A percentile compares a stretch with the other conserved stretches of the same genome.
phyloP scores from a whole-genome alignment of 2,797 vertebrate species.

The Tenualosa thibaudeaui region DNA sequence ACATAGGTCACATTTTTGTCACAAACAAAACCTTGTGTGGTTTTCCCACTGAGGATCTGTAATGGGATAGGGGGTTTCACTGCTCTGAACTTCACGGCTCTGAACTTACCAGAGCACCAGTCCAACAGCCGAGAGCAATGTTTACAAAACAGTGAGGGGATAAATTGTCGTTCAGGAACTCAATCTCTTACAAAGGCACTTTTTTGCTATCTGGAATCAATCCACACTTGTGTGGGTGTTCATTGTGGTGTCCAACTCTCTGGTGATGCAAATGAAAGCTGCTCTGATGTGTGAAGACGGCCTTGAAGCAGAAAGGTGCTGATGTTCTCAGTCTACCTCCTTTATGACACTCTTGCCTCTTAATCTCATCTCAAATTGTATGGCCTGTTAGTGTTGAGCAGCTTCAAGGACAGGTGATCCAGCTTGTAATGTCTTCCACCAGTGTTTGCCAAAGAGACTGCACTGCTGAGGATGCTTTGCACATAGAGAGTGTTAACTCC shows the following conservation, averaged over 20 bases:
- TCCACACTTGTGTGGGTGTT: slow-evolving; percentile 40
- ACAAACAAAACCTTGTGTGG: not conserved
- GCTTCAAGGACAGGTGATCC: slow-evolving; percentile 42
- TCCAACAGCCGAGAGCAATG: slow-evolving; percentile 41
- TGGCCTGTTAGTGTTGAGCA: slow-evolving; percentile 44
- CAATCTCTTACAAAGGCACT: slow-evolving; percentile 48
- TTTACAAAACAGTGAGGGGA: slow-evolving; percentile 42
- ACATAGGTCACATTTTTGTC: not conserved
- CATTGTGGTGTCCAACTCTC: slow-evolving; percentile 52
- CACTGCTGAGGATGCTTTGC: slow-evolving; percentile 53
- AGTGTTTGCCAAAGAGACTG: slow-evolving; percentile 54
- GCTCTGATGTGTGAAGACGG: slow-evolving; percentile 39
- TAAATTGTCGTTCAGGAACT: slow-evolving; percentile 38
- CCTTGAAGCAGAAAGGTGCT: slow-evolving; percentile 58
- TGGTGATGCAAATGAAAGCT: slow-evolving; percentile 50
- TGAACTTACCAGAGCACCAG: slow-evolving; percentile 8
- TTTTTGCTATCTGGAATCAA: slow-evolving; percentile 29
- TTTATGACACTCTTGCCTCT: slow-evolving; percentile 60
- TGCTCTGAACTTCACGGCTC: not conserved
- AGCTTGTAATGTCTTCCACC: slow-evolving; percentile 54
- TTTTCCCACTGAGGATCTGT: not conserved
- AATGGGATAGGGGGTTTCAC: not conserved
- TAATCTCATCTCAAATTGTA: slow-evolving; percentile 47
- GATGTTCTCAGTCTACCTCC: slow-evolving; percentile 70
- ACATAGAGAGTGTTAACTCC: slow-evolving; percentile 17